phyloP scores from a whole-genome alignment of 2,797 vertebrate species.

The Pygocentrus nattereri region DNA sequence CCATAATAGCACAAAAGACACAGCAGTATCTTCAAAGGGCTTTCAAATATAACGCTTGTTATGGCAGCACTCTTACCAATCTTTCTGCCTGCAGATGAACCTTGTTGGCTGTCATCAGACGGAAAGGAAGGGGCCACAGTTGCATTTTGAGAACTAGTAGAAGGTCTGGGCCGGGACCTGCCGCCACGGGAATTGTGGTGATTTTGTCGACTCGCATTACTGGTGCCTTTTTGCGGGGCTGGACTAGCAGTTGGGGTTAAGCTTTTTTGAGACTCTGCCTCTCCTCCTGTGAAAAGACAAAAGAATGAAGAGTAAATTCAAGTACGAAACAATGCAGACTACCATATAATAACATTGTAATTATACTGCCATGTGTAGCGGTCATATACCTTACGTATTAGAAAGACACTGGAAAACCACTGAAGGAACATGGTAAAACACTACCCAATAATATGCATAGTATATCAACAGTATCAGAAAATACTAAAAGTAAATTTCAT shows the following conservation, averaged over 20 bases:
- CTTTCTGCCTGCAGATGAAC: constrained; percentile 72
- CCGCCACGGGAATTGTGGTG: constrained; percentile 69
- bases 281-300: constrained; percentile 67
- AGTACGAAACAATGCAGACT: background rate
- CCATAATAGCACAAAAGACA: too few relatives aligned
- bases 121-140: constrained; percentile 46
- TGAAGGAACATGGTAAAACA: background rate
- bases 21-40: background rate
- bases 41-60: background rate
- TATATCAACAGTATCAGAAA: too few relatives aligned
- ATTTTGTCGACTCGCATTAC: constrained; percentile 59
- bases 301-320: background rate
- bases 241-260: constrained; percentile 62
- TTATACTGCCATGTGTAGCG: too few relatives aligned
- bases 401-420: too few relatives aligned
- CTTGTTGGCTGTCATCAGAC: constrained; percentile 63
- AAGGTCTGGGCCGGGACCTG: constrained; percentile 70
- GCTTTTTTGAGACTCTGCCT: constrained; percentile 69
- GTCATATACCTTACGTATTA: too few relatives aligned
- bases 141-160: constrained; percentile 65
- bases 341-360: background rate
- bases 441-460: too few relatives aligned
- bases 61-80: constrained; percentile 68
- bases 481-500: too few relatives aligned
- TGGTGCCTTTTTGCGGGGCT: constrained; percentile 60